These are phyloP conservation scores for Suillia variegata DNA, from an alignment of 2,888 invertebrate genomes.

Conservation along the genomic window DNA sequence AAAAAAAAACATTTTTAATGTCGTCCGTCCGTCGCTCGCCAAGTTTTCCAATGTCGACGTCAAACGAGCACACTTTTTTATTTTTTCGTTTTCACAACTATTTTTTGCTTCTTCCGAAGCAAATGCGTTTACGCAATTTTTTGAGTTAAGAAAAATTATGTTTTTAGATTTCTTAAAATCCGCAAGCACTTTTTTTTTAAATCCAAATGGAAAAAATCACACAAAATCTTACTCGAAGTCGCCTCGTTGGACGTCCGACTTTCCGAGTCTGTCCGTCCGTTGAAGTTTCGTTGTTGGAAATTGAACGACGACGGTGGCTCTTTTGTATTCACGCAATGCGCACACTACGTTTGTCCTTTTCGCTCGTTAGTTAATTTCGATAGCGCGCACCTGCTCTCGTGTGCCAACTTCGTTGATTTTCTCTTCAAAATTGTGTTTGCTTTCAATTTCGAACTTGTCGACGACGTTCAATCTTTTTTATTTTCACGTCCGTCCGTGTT, in stretches of 20 bases:
- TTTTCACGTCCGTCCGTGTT: conserved; percentile 8
- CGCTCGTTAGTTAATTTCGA: conserved; percentile 8
- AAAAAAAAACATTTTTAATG: conserved; percentile 27
- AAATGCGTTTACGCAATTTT: conserved; percentile 2
- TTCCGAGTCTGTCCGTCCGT: conserved; percentile 21
- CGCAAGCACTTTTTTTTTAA: not conserved
- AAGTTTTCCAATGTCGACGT: not conserved
- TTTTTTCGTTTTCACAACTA: too few species aligned
- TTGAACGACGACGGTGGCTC: conserved; percentile 4
- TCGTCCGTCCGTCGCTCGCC: not conserved
- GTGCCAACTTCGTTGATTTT: not conserved
- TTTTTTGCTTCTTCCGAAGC: too few species aligned
- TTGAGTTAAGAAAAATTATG: not conserved
- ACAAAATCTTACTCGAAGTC: conserved; percentile 29
- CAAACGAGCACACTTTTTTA: conserved; percentile 8
- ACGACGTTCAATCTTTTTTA: conserved; percentile 14
- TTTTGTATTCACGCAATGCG: conserved; percentile 11
- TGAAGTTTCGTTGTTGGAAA: conserved; percentile 18
- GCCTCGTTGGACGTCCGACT: conserved; percentile 30
- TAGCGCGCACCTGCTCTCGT: not conserved
- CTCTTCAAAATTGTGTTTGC: conserved; percentile 8
- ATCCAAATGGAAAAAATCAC: conserved; percentile 8
- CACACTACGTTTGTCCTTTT: conserved; percentile 1
- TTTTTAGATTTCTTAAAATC: too few species aligned
- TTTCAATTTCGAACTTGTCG: conserved; percentile 26